phyloP scores from a whole-genome alignment of 2,888 invertebrate species.

The Phragmatobia fuliginosa region DNA sequence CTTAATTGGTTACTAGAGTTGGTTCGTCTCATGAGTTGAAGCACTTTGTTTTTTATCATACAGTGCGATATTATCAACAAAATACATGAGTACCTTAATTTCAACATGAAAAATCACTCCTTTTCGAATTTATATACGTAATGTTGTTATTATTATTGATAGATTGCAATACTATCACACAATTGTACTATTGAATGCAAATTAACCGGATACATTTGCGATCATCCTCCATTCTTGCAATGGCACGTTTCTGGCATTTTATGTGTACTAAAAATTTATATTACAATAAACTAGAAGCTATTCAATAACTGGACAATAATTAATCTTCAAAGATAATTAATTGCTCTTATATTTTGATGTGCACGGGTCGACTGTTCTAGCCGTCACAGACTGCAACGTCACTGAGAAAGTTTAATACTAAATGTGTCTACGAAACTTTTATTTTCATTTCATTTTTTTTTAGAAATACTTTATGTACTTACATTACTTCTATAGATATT shows the following conservation, averaged over 20 bases:
- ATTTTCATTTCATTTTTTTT: no score
- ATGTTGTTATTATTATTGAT: constrained; percentile 22
- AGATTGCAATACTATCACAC: constrained; percentile 50
- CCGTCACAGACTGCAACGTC: neutral
- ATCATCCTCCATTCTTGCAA: constrained; percentile 44
- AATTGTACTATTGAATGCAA: constrained; percentile 72
- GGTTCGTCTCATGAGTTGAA: neutral
- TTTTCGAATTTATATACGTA: neutral
- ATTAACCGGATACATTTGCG: constrained; percentile 67
- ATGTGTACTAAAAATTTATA: constrained; percentile 38
- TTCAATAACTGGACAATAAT: neutral
- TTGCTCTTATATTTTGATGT: constrained; percentile 4
- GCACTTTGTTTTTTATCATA: no score
- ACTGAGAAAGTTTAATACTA: neutral
- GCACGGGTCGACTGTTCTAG: neutral
- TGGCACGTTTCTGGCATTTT: constrained; percentile 41
- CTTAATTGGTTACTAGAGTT: neutral
- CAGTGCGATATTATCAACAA: neutral
- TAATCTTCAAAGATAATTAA: neutral
- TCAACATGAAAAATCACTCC: neutral
- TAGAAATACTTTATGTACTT: neutral
- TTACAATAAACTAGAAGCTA: constrained; percentile 23
- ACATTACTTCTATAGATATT: neutral
- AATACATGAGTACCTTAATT: neutral
- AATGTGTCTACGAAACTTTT: neutral